A percentile compares a stretch with the other conserved stretches of the same genome.
phyloP scores from a whole-genome alignment of 1,140 invertebrate genomes.

The Zophobas atratus region DNA sequence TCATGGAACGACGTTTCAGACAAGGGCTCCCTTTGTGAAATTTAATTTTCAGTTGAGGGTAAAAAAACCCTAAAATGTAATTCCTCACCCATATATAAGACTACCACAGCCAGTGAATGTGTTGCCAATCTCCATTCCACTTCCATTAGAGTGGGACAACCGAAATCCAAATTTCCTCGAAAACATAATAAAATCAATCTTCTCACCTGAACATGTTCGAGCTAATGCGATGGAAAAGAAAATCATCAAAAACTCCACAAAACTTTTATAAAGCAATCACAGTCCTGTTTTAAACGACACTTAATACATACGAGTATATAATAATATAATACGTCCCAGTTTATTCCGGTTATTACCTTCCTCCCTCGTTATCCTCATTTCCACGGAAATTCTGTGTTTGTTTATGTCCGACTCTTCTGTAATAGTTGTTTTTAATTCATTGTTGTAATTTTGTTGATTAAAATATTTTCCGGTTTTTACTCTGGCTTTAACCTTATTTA shows the following conservation, averaged over 20 bases:
- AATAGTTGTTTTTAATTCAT: too few species aligned
- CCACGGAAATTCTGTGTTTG: too few species aligned
- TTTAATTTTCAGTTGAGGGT: constrained; percentile 37
- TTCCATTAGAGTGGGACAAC: constrained; percentile 23
- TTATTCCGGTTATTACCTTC: neutral
- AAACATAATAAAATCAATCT: constrained; percentile 36
- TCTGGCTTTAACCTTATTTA: too few species aligned
- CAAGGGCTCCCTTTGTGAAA: constrained; percentile 37
- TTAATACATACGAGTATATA: neutral
- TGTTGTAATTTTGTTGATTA: too few species aligned
- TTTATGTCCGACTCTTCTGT: too few species aligned
- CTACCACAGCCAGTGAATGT: constrained; percentile 24
- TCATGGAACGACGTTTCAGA: constrained; percentile 22
- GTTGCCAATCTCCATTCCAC: constrained; percentile 29
- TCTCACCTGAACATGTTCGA: constrained; percentile 20
- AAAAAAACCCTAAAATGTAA: constrained; percentile 35
- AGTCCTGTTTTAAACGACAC: constrained; percentile 12
- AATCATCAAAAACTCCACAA: neutral
- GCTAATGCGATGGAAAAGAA: constrained; percentile 20
- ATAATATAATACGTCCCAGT: neutral
- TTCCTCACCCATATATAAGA: constrained; percentile 32
- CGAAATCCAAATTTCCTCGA: constrained; percentile 30
- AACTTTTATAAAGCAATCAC: constrained; percentile 32
- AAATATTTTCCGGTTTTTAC: too few species aligned
- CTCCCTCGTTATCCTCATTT: too few species aligned